Percentiles rank a stretch among this genome's conserved stretches.
Evolutionary conservation across 2,797 vertebrate species (phyloP).

Genomic region (Carcharodon carcharias): DNA sequence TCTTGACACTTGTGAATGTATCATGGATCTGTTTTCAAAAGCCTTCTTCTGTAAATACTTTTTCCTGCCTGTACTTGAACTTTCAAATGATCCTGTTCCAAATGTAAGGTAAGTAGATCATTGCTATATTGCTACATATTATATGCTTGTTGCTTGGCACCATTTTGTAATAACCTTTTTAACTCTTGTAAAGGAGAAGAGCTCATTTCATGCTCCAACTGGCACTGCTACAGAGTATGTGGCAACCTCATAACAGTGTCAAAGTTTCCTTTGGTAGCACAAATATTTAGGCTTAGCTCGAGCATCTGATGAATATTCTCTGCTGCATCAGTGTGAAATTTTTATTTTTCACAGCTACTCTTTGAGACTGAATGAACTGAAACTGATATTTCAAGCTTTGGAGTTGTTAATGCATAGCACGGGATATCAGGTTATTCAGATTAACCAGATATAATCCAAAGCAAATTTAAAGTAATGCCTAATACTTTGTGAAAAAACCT

Average conservation of each 20-base stretch:
- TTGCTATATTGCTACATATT: neutral
- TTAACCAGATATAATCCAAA: neutral
- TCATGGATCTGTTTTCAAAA: constrained; percentile 86
- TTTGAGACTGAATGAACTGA: neutral
- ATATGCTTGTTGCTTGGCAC: neutral
- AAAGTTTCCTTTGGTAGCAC: neutral
- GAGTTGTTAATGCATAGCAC: neutral
- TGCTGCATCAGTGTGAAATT: neutral
- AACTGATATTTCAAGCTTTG: neutral
- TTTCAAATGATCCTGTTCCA: constrained; percentile 85
- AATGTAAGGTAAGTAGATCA: constrained; percentile 75
- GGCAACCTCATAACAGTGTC: neutral
- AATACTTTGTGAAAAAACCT: neutral
- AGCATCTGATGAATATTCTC: neutral
- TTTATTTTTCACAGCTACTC: neutral
- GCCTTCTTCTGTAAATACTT: constrained; percentile 93
- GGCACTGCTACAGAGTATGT: neutral
- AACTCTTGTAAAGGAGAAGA: neutral
- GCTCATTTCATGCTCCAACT: neutral
- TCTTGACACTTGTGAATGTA: constrained; percentile 87
- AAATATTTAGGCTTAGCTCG: neutral
- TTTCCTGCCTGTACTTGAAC: constrained; percentile 77
- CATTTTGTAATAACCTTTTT: neutral
- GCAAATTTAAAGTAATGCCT: neutral
- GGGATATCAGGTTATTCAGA: neutral